Evolutionary conservation across 2,888 invertebrate species (phyloP).

Genomic region (Lypha dubia): DNA sequence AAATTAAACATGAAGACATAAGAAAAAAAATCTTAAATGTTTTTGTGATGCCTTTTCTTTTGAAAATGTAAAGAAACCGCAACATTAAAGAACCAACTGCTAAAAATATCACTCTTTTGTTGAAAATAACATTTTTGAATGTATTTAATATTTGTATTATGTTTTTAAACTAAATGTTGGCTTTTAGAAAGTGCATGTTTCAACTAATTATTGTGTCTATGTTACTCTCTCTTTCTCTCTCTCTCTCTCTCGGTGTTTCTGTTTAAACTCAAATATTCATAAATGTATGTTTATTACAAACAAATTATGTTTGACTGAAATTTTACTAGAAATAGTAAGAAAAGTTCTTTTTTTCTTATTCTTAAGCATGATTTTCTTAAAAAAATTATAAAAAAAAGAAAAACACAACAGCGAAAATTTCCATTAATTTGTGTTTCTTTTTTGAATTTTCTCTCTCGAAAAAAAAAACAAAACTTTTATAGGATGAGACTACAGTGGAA

Average conservation of each 20-base stretch:
- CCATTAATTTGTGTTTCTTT: slow-evolving; percentile 29
- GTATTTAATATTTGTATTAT: not conserved
- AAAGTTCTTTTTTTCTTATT: slow-evolving; percentile 10
- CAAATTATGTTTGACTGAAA: slow-evolving; percentile 14
- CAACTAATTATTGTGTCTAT: not conserved
- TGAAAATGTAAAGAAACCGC: not conserved
- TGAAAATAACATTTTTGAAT: not conserved
- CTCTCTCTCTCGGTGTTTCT: not conserved
- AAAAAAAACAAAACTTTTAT: slow-evolving; percentile 14
- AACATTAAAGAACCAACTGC: not conserved
- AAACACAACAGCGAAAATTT: not conserved
- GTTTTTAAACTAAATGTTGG: slow-evolving; percentile 30
- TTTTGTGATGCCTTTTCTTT: too few species aligned
- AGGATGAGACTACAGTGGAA: slow-evolving; percentile 67
- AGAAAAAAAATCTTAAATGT: too few species aligned
- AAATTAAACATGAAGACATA: too few species aligned
- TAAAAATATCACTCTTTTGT: slow-evolving; percentile 10
- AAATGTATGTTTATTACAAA: not conserved
- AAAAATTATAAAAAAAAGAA: not conserved
- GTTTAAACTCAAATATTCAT: not conserved
- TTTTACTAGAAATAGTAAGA: slow-evolving; percentile 1
- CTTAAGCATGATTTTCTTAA: slow-evolving; percentile 58
- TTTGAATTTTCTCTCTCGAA: slow-evolving; percentile 17
- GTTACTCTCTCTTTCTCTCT: slow-evolving; percentile 5
- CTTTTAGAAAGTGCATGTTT: slow-evolving; percentile 50